Evolutionary conservation across 2,797 vertebrate species (phyloP), one percentile per base, ranked within the genome.

Genomic region (Ciconia nigra): DNA sequence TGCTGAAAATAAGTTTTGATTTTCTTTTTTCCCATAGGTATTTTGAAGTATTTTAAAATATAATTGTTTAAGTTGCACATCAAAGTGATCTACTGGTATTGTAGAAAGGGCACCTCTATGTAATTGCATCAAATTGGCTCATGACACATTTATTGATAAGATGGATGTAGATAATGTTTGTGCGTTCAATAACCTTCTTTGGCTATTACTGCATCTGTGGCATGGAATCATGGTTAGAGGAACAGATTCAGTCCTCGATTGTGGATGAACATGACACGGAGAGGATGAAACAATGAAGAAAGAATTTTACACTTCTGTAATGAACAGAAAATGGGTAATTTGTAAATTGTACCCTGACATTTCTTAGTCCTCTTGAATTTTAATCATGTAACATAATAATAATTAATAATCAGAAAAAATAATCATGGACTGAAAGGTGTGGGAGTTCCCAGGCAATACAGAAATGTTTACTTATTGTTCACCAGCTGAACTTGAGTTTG

Each of bases 111-210:
- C 86, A 96, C 74, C 62, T 96, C 16, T 35, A 3, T 5, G 62
- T 80, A 92, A 82, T 39, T 71, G 76, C 74, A 62, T 19, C 47
- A 91, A 66, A 77, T 52, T 58, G 57, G 51, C 76, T 86, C 71
- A 79, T 91, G 78, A 90, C 94, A 93, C 87, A 66, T 82, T 94
- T 96, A 95, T 93, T 94, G 96, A 94, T 93, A 89, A 96, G 93
- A 94, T 89, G 65, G 87, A 90, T 91, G 83, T 69, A 85, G 90
- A 95, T 96, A 95, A 94, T 65, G 74, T 81, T 77, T 74, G 62
- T 82, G 74, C 3, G 0, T 86, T 93, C 93, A 72, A 58, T 94
- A 94, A 90, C 85, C 66, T 79, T 77, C 52, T 91, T 35, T 81
- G 63, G 83, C 52, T 82, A 79, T 91, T 89, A 87, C 31, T 89